phyloP scores from a whole-genome alignment of 2,888 invertebrate species.

The Schizaphis graminum region DNA sequence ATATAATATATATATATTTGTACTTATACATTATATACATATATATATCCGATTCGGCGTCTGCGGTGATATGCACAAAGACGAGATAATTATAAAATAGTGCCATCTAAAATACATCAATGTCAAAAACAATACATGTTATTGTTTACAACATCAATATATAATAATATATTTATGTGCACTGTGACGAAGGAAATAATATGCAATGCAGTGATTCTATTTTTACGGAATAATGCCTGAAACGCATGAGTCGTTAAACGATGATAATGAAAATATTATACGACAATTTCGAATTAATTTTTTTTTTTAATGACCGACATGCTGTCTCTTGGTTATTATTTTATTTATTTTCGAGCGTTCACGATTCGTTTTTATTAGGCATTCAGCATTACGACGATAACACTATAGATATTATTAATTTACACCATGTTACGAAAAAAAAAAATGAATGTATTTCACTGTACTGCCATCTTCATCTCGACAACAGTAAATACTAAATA shows the following conservation, averaged over 20 bases:
- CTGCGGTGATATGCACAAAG: background rate
- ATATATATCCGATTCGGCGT: background rate
- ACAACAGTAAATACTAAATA: background rate
- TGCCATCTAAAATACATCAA: background rate
- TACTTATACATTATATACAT: too few relatives aligned
- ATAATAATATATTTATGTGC: background rate
- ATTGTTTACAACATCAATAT: background rate
- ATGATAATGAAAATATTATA: slow-evolving; percentile 3
- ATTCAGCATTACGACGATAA: background rate
- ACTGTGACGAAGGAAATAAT: slow-evolving; percentile 33
- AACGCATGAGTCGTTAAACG: background rate
- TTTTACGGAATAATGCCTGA: slow-evolving; percentile 23
- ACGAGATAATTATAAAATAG: background rate
- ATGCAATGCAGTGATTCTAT: background rate
- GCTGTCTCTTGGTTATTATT: background rate
- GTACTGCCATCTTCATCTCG: background rate
- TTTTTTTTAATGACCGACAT: background rate
- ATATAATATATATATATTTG: background rate
- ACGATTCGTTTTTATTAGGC: background rate
- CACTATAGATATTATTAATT: background rate
- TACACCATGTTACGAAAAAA: background rate
- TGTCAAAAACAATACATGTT: slow-evolving; percentile 18
- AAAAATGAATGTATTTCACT: background rate
- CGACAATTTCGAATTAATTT: background rate
- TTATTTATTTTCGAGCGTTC: background rate